Evolutionary conservation across 2,888 invertebrate genomes (phyloP), one percentile per base, ranked within the genome.

Genomic region (Druceiella hillmani): DNA sequence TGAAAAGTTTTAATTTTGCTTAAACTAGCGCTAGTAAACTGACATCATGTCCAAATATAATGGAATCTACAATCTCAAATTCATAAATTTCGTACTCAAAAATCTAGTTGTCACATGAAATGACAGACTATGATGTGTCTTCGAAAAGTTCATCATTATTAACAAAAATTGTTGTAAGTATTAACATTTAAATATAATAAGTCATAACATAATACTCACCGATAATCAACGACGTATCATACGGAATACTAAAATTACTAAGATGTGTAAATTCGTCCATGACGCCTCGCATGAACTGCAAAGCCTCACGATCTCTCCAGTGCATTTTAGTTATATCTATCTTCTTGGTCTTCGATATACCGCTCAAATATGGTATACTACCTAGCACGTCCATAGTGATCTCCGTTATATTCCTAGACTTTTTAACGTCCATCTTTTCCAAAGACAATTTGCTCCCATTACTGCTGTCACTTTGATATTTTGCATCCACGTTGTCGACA

Each of bases 231-330:
- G 85, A 83, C 0, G 95, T 88, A 56, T 98, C 97, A 33, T 81
- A 81, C 0, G 88, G 88, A 10, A 82, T 71, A 2, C 91, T 85
- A 57, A 94, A 99, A 64, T 97, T 94, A 48, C 83, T 88, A 25
- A 99, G 70, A 66, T 97, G 95, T 1, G 98, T 99, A 59, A 94
- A 98, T 62, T 98, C 95, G 57, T 99, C 98, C 98, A 99, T 98
- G 50, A 98, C 83, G 0, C 95, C 94, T 32, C 89, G 74, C 97
- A 98, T 97, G 57, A 98, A 95, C 65, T 89, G 87, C 36, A 90
- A 52, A 0, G 90, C 87, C 62, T 91, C 88, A 50, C 79, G 76
- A 58, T 85, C 82, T 48, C 82, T 75, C 76, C 79, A 81, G 50
- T 83, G 83, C 36, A 76, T 78, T 56, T 77, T 76, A 35, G 62